A percentile compares a stretch with the other conserved stretches of the same genome.
Evolutionary conservation across 64 coral and sea anemone species (phyloP).

Genomic region (Dendronephthya gigantea): DNA sequence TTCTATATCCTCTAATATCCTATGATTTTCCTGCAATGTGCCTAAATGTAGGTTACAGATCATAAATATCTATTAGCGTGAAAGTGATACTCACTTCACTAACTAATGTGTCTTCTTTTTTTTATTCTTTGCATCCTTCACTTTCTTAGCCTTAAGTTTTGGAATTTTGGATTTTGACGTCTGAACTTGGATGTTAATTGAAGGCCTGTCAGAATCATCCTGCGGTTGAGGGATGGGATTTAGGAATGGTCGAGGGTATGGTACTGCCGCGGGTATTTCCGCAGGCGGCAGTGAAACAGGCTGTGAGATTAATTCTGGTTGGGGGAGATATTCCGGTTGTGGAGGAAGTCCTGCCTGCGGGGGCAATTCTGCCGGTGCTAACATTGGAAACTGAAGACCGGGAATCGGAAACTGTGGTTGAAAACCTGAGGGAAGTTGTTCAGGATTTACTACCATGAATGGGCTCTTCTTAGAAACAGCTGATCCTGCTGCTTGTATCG

Average conservation of each 20-base stretch:
- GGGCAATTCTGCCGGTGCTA: not conserved
- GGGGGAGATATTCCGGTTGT: too few species aligned
- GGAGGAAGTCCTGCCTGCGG: too few species aligned
- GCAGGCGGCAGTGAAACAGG: too few species aligned
- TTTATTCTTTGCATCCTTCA: not conserved
- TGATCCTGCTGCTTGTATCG: not conserved
- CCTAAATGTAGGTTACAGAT: too few species aligned
- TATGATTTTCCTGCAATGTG: not conserved
- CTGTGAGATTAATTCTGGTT: too few species aligned
- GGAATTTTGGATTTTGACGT: constrained; percentile 87
- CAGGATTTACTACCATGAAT: not conserved
- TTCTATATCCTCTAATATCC: too few species aligned
- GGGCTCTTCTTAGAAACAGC: not conserved
- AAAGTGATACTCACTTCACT: too few species aligned
- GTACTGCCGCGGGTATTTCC: not conserved
- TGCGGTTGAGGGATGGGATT: constrained; percentile 23
- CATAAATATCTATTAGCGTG: too few species aligned
- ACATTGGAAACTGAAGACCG: not conserved
- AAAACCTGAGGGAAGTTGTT: not conserved
- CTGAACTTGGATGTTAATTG: constrained; percentile 77
- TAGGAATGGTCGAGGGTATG: not conserved
- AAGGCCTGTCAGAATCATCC: constrained; percentile 56
- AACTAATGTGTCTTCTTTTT: not conserved
- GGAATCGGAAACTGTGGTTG: not conserved
- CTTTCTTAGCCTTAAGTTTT: constrained; percentile 18